Base-by-base conservation (phyloP, 2,113 vertebrate species). In the Seriola dumerili region DNA sequence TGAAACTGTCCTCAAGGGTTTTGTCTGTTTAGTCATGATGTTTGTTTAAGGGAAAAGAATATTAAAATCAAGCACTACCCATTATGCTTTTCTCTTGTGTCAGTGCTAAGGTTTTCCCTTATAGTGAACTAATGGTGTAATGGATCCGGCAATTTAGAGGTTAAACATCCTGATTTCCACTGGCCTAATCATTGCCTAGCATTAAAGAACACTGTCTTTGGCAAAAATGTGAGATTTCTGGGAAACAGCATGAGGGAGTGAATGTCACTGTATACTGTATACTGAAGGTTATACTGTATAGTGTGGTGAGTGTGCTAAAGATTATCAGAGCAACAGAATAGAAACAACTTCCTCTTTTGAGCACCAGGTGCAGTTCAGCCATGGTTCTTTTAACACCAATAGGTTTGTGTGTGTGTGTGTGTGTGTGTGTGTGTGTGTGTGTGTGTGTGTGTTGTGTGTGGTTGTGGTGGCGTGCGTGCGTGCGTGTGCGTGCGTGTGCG, bases 351-450 rank as follows among this genome's bases (percentile, higher is more conserved):
- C 78, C 74, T 78, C 54, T 73, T 82, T 79, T 83, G 63, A 86
- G 52, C 77, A 44, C 61, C 54, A 70, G 72, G 73, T 89, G 85
- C 81, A 86, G 57, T 72, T 38, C 71, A 78, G 76, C 59, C 64
- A 52, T 32, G 21, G 63, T 23, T 71, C n/a, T 78, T 69, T 80
- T 57, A 68, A 46, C 59, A 61, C 38, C 23, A 71, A 25, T 55
- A 64, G 58, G 58, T 44, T 2, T 36, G 34, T 36, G 34, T 36
- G 34, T 75, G 63, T 72, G 69, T 84, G 29, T 29, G 29, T 29
- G 29, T 29, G 29, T 29, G 29, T 29, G 29, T 29, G 29, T 29
- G 29, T 29, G 29, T 29, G 29, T 29, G 29, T 29, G 29, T 29
- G 29, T 29, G 29, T 29, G 29, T 29, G 29, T 29, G 29, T 29